Conservation (phyloP, 2,113 vertebrate species). For the Toxostoma redivivum region DNA sequence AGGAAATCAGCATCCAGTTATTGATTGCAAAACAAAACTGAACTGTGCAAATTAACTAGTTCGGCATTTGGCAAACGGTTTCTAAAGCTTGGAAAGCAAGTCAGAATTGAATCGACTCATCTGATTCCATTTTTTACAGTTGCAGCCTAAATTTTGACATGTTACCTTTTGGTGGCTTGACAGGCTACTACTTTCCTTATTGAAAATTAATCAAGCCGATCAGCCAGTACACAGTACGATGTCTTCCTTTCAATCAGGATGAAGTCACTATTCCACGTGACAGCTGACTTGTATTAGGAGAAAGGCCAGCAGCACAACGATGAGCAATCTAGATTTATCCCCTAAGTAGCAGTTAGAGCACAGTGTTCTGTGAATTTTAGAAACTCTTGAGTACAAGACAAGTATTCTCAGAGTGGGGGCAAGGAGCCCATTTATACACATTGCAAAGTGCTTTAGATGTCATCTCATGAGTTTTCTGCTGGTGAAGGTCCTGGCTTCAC, state of each 20-base stretch:
- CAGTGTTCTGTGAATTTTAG: not conserved
- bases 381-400: accelerated
- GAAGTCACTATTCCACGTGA: not conserved
- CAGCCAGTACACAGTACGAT: not conserved
- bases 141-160: not conserved
- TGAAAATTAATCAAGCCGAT: not conserved
- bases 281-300: not conserved
- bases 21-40: not conserved
- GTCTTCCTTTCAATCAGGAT: not conserved
- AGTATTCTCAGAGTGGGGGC: not conserved
- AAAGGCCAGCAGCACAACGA: not conserved
- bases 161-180: not conserved
- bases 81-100: not conserved
- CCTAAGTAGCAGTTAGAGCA: not conserved
- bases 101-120: not conserved
- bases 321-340: not conserved
- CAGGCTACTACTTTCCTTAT: not conserved
- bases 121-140: not conserved
- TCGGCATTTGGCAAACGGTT: not conserved
- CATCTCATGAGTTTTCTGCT: not conserved
- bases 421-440: not conserved
- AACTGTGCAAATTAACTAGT: not conserved
- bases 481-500: not conserved
- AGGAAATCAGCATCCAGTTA: not conserved
- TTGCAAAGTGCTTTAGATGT: not conserved